Evolutionary conservation across 53 echinoderm and acorn worm species (phyloP).

Genomic region (Arbacia lixula): DNA sequence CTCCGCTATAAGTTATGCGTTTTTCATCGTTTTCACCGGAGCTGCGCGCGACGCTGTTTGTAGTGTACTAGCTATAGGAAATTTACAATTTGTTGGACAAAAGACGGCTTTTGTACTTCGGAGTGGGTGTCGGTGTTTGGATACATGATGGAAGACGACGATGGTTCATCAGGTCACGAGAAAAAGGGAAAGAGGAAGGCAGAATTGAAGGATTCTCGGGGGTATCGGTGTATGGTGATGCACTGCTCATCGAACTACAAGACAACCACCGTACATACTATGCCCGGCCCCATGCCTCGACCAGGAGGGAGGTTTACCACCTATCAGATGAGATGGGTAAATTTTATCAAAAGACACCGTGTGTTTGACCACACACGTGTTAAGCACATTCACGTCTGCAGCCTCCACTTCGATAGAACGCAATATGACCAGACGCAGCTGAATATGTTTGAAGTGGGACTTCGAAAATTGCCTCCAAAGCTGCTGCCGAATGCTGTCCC

Average conservation of each 20-base stretch:
- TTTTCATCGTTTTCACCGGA: too few species aligned
- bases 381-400: background rate
- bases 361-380: background rate
- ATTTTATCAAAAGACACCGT: background rate
- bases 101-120: too few species aligned
- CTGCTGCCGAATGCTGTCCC: constrained; percentile 48
- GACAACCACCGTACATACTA: background rate
- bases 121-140: too few species aligned
- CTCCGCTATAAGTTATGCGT: too few species aligned
- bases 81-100: too few species aligned
- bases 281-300: constrained; percentile 6
- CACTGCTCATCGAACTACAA: background rate
- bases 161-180: background rate
- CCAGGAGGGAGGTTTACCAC: background rate
- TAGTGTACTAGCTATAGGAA: too few species aligned
- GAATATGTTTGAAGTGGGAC: background rate
- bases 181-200: background rate
- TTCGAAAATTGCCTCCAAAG: constrained; percentile 3
- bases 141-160: background rate
- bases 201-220: background rate
- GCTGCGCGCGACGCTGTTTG: too few species aligned
- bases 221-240: constrained; percentile 13
- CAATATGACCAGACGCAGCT: constrained; percentile 39
- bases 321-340: background rate
- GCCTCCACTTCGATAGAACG: background rate